phyloP scores from a whole-genome alignment of 2,113 vertebrate species.

The Rhizomys pruinosus region DNA sequence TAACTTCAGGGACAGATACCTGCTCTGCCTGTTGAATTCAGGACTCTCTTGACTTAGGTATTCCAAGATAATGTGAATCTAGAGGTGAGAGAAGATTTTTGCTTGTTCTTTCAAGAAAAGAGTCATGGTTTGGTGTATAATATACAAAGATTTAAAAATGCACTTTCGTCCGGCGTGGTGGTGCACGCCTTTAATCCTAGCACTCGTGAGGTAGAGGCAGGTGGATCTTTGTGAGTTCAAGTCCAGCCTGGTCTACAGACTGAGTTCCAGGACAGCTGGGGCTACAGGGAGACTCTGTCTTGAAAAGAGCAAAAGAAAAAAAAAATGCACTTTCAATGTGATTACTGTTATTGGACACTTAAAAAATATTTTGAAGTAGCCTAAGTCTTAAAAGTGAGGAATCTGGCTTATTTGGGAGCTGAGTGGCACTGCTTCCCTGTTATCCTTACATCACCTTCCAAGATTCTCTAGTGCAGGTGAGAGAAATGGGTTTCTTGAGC shows the following conservation, averaged over 20 bases:
- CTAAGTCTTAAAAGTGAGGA: neutral
- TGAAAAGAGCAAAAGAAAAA: no score
- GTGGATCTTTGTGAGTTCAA: no score
- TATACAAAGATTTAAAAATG: neutral
- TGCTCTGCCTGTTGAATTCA: neutral
- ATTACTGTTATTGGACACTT: neutral
- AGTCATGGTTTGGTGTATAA: neutral
- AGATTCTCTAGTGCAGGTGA: neutral
- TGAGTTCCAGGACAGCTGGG: no score
- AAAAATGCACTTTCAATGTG: neutral
- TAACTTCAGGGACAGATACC: no score
- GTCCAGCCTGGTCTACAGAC: no score
- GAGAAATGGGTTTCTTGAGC: neutral
- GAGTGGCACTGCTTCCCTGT: no score
- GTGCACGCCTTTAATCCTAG: no score
- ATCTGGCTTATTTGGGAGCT: fast-evolving
- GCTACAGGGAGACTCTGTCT: no score
- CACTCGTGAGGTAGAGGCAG: no score
- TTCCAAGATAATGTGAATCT: neutral
- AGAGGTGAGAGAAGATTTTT: neutral
- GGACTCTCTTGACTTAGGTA: no score
- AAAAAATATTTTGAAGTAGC: neutral
- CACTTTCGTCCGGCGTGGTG: no score
- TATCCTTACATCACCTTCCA: neutral
- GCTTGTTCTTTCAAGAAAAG: neutral